Conservation (phyloP, 2,888 invertebrate species). For the Morinoia aosen region DNA sequence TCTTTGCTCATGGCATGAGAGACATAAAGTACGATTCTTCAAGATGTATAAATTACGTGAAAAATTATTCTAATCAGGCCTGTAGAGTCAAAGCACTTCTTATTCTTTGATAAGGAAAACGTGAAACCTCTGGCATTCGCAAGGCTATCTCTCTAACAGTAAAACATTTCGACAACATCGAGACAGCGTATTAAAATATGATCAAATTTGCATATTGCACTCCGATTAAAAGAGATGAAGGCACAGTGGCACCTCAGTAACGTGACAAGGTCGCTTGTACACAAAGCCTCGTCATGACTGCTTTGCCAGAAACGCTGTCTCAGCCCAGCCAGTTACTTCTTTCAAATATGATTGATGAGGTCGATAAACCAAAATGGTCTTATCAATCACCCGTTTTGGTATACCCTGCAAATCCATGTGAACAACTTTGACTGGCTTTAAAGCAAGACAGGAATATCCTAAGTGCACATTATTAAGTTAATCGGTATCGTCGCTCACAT, state of each 20-base stretch:
- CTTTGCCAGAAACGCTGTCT: not conserved
- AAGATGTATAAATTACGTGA: slow-evolving; percentile 39
- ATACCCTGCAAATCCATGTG: not conserved
- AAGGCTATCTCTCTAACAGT: not conserved
- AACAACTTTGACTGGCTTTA: not conserved
- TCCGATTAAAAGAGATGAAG: slow-evolving; percentile 13
- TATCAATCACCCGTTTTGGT: not conserved
- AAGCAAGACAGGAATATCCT: not conserved
- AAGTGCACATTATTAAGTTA: not conserved
- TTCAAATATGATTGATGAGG: not conserved
- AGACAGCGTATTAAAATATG: slow-evolving; percentile 5
- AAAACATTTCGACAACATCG: not conserved
- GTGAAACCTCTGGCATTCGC: not conserved
- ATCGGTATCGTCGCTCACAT: not conserved
- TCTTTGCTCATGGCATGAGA: slow-evolving; percentile 25
- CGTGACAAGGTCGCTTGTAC: not conserved
- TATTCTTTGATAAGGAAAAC: slow-evolving; percentile 15
- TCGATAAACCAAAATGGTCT: not conserved
- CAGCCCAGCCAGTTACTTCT: not conserved
- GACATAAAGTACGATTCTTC: slow-evolving; percentile 21
- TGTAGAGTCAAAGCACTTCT: slow-evolving; percentile 33
- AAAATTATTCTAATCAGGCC: slow-evolving; percentile 23
- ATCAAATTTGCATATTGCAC: slow-evolving; percentile 39
- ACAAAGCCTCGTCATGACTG: not conserved
- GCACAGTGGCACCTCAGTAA: slow-evolving; percentile 24